Percentiles rank a stretch among this genome's conserved stretches.
Evolutionary conservation across 2,797 vertebrate species (phyloP).

Genomic region (Meda fulgida): DNA sequence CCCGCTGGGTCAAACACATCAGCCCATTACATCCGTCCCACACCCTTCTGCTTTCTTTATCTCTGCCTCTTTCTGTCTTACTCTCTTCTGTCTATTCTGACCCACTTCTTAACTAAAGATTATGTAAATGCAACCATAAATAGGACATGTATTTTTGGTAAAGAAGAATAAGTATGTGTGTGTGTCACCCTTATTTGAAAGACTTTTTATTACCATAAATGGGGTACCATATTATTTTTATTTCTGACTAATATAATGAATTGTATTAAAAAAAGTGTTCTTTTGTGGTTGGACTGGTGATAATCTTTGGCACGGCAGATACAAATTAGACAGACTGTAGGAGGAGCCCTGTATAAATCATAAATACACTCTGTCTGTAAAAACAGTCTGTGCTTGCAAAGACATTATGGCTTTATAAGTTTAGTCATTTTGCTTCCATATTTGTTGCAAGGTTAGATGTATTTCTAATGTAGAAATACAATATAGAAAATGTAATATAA

Average conservation of each 20-base stretch:
- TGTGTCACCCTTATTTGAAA: not conserved
- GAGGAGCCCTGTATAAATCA: not conserved
- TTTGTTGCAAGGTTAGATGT: no score
- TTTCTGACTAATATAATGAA: not conserved
- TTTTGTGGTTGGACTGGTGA: not conserved
- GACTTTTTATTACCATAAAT: not conserved
- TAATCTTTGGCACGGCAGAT: not conserved
- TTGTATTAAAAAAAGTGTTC: not conserved
- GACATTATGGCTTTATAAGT: no score
- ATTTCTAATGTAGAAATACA: no score
- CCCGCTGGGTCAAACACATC: constrained; percentile 29
- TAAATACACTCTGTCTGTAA: not conserved
- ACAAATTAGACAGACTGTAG: not conserved
- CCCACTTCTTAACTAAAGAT: constrained; percentile 33
- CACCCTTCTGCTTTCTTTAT: constrained; percentile 25
- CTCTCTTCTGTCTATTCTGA: constrained; percentile 7
- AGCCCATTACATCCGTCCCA: constrained; percentile 15
- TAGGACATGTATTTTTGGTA: constrained; percentile 21
- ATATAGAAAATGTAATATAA: no score
- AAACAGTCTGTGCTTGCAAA: no score
- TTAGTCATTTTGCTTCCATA: no score
- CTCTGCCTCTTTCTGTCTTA: constrained; percentile 4
- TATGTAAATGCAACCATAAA: constrained; percentile 17
- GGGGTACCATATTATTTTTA: not conserved
- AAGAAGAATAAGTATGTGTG: not conserved